Evolutionary conservation across 2,888 invertebrate genomes (phyloP), one percentile per base, ranked within the genome.

Genomic region (Eremobia ochroleuca): DNA sequence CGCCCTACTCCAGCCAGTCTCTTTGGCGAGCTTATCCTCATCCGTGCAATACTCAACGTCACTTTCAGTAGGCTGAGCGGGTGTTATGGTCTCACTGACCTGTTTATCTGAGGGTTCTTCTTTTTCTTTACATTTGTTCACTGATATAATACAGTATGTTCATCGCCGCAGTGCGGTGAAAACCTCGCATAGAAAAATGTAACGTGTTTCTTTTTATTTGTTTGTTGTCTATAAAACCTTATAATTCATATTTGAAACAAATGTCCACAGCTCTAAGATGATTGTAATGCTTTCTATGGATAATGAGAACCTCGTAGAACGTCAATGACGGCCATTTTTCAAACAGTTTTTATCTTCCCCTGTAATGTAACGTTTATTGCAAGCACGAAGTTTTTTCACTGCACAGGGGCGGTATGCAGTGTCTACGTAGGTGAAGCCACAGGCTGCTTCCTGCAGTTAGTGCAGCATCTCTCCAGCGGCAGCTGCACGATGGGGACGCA

Each of bases 401-500:
- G 43, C 61, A 61, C 11, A 3, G 11, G 6, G 21, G 31, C 21
- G 31, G 31, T 9, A 11, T 31, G 9, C 5, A 31, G 28, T 31
- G 9, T 21, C 31, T 31, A 59, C 4, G 9, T 59, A 8, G 18
- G 28, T 18, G 58, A 59, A 18, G 28, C 58, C 58, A 18, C 58
- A 59, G 28, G 58, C 3, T 34, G 34, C 34, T 34, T 34, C 34
- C 34, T 9, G 43, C 43, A 3, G 13, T 1, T 46, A 46, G 18
- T 46, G 46, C 5, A 18, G 46, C 18, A 46, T 18, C 37, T 37
- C 31, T 97, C 97, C 3, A 97, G 85, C 58, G 97, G 92, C 4
- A 95, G 88, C n/a, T 94, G 93, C 0, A 93, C 94, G 34, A 97
- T 91, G 46, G 93, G 88, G 1, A 93, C 62, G 64, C 92, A 87